Percentiles rank a stretch among this genome's conserved stretches.
Evolutionary conservation across 1,140 invertebrate genomes (phyloP).

Genomic region (Olivierus martensii): DNA sequence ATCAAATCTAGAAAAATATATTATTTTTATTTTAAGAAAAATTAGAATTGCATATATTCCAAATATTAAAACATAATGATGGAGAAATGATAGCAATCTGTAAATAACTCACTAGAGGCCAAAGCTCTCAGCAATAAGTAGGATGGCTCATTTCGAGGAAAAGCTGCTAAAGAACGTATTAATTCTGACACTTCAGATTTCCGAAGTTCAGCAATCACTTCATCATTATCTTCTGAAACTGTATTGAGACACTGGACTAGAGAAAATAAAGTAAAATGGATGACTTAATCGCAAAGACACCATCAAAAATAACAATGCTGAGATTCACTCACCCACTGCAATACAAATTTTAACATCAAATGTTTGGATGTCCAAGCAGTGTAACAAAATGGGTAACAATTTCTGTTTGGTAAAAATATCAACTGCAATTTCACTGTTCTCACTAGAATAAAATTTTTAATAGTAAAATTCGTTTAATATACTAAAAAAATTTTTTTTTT

Average conservation of each 20-base stretch:
- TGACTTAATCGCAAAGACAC: not conserved
- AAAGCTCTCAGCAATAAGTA: conserved; percentile 14
- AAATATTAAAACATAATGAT: too few relatives aligned
- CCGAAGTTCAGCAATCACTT: conserved; percentile 25
- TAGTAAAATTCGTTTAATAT: too few relatives aligned
- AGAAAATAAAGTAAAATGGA: conserved; percentile 14
- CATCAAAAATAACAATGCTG: conserved; percentile 1
- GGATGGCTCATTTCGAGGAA: not conserved
- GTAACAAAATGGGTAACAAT: conserved; percentile 44
- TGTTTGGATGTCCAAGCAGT: conserved; percentile 41
- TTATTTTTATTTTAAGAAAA: too few relatives aligned
- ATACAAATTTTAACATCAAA: conserved; percentile 45
- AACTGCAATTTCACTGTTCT: conserved; percentile 43
- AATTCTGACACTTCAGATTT: not conserved
- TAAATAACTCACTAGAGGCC: conserved; percentile 16
- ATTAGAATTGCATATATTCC: too few relatives aligned
- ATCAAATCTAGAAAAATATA: too few relatives aligned
- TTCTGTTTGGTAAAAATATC: conserved; percentile 48
- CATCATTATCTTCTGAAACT: conserved; percentile 48
- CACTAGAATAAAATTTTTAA: too few relatives aligned
- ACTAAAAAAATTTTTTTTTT: too few relatives aligned
- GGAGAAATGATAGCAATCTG: too few relatives aligned
- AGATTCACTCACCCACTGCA: conserved; percentile 32
- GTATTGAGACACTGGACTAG: conserved; percentile 47
- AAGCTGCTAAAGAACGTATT: not conserved